These are phyloP conservation scores for Siniperca chuatsi DNA, from an alignment of 2,113 vertebrate genomes.

Conservation along the genomic window DNA sequence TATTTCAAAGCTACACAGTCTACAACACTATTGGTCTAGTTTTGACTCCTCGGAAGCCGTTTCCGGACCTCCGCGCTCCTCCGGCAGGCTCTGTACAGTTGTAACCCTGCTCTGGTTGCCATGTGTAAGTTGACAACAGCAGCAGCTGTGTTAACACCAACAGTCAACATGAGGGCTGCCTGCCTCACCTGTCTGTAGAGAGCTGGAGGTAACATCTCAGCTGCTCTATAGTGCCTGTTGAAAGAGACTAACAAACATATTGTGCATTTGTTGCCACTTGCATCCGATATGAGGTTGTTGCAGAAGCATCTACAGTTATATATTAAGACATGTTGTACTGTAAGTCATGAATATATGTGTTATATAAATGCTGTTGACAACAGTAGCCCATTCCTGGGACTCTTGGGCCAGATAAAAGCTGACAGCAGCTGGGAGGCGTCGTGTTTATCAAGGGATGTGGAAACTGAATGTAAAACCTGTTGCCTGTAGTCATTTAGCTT, in stretches of 20 bases:
- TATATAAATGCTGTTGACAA: conserved; percentile 41
- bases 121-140: conserved; percentile 59
- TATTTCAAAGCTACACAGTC: background rate
- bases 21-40: background rate
- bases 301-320: background rate
- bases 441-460: conserved; percentile 46
- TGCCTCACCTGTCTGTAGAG: conserved; percentile 69
- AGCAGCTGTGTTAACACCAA: conserved; percentile 79
- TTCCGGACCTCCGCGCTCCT: background rate
- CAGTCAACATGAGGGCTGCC: conserved; percentile 53
- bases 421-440: conserved; percentile 44
- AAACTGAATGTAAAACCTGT: conserved; percentile 36
- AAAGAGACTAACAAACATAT: conserved; percentile 10
- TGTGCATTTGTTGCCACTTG: background rate
- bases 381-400: conserved; percentile 37
- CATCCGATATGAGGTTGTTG: background rate
- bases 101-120: conserved; percentile 44
- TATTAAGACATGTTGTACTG: conserved; percentile 7
- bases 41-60: background rate
- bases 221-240: conserved; percentile 22
- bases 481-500: conserved; percentile 41
- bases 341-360: conserved; percentile 35
- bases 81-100: conserved; percentile 14
- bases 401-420: conserved; percentile 58
- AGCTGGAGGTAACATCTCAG: conserved; percentile 30